phyloP scores from a whole-genome alignment of 2,797 vertebrate genomes.

The Sternarchorhynchus goeldii region DNA sequence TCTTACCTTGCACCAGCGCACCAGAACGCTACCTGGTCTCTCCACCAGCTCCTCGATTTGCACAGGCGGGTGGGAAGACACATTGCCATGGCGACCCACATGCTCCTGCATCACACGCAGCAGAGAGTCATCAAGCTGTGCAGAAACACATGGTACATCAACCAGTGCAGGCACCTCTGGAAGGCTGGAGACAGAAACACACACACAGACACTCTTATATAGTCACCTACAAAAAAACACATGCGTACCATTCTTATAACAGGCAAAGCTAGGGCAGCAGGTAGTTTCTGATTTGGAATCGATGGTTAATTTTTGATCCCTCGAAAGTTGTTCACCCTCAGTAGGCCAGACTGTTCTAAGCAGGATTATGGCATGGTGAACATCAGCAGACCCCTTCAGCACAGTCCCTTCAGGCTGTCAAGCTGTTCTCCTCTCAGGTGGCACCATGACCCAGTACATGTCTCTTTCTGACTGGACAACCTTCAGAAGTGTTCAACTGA shows the following conservation, averaged over 20 bases:
- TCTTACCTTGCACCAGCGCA: slow-evolving; percentile 95
- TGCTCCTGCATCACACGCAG: slow-evolving; percentile 83
- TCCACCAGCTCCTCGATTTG: slow-evolving; percentile 94
- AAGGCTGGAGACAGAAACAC: slow-evolving; percentile 74
- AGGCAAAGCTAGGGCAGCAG: neutral
- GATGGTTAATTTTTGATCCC: neutral
- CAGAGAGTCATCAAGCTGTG: slow-evolving; percentile 91
- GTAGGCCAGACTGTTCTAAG: neutral
- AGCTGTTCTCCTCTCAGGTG: no score
- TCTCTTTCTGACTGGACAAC: no score
- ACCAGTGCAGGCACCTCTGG: slow-evolving; percentile 93
- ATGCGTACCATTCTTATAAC: neutral
- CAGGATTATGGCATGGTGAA: neutral
- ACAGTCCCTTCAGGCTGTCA: no score
- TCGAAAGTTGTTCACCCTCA: neutral
- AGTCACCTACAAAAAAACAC: neutral
- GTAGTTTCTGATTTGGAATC: neutral
- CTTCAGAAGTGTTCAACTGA: no score
- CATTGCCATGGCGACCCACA: slow-evolving; percentile 83
- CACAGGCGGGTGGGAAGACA: slow-evolving; percentile 91
- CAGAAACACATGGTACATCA: slow-evolving; percentile 92
- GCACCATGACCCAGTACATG: no score
- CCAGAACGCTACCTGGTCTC: slow-evolving; percentile 89
- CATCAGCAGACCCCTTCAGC: no score
- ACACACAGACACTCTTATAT: neutral